Base-by-base conservation (phyloP, 2,113 vertebrate genomes). In the Albula goreensis region DNA sequence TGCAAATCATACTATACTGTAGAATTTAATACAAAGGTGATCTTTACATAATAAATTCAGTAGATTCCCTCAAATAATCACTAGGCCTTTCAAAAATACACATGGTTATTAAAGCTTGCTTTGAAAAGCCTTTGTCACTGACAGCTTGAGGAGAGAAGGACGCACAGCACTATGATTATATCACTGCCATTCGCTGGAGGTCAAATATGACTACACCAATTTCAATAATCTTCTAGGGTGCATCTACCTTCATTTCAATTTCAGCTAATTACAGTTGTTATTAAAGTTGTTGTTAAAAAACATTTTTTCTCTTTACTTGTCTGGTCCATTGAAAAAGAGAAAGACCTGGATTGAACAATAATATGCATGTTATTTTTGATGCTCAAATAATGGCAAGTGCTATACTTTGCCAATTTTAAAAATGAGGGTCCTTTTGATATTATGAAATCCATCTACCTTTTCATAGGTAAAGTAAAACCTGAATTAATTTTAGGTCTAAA, bases 391-490 rank as follows among this genome's bases (percentile, higher is more conserved):
- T 19, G 17, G 60, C 17, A 66, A 19, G 22, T 66, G n/a, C 31
- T 31, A 78, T 84, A 79, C 84, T 78, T 63, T 86, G 17, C 83
- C 86, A 81, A 41, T 41, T 41, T 41, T 41, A 41, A 41, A 41
- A 41, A 41, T 41, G 31, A 41, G 31, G 31, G 31, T 41, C 31
- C 31, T 41, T 41, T 41, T 41, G 31, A 41, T 41, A 41, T 41
- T 41, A 41, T 41, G 31, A 41, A 41, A 41, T 41, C 31, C 31
- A 41, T 1, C 31, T 41, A 41, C 31, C 31, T 41, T 41, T 41
- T 41, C 31, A 41, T 41, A 41, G 31, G 31, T 41, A 41, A 41
- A 41, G 31, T 41, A 41, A 41, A 84, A 8, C 13, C 50, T 31
- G 0, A 56, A 13, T 51, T 19, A 15, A 48, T 4, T 78, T 41